Evolutionary conservation across 2,113 vertebrate genomes (phyloP).

Genomic region (Pluvialis apricaria): DNA sequence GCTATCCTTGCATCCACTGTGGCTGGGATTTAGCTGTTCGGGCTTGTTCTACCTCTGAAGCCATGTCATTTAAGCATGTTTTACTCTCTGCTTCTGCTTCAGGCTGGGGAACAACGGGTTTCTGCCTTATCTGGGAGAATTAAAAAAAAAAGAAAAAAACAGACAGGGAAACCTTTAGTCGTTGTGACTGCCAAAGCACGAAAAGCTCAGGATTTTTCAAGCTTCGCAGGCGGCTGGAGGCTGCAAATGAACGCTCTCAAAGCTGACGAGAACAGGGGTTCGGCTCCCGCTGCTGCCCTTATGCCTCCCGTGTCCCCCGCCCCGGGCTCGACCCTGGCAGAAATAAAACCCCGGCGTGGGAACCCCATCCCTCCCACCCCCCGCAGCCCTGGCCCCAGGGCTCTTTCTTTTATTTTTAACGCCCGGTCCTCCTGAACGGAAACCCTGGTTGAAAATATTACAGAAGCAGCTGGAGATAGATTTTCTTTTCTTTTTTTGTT

Average conservation of each 20-base stretch:
- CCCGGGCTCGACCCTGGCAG: background rate
- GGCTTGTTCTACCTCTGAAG: background rate
- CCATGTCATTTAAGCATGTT: background rate
- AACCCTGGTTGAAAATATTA: background rate
- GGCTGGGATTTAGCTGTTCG: background rate
- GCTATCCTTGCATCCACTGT: background rate
- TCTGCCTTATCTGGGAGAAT: background rate
- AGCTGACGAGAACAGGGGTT: background rate
- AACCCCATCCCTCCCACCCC: background rate
- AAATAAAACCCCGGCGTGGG: background rate
- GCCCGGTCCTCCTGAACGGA: rapidly evolving
- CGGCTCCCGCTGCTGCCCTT: background rate
- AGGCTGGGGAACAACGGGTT: background rate
- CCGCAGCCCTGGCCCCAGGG: rapidly evolving
- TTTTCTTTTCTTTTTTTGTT: background rate
- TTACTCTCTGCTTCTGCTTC: background rate
- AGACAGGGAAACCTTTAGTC: background rate
- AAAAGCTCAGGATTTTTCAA: background rate
- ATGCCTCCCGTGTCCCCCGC: background rate
- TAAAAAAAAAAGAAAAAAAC: background rate
- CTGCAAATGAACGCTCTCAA: background rate
- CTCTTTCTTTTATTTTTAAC: background rate
- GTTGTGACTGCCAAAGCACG: background rate
- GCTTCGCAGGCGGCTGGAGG: background rate
- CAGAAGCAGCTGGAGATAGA: background rate